phyloP scores from a whole-genome alignment of 1,140 invertebrate genomes.

The Macrocentrus cingulum region DNA sequence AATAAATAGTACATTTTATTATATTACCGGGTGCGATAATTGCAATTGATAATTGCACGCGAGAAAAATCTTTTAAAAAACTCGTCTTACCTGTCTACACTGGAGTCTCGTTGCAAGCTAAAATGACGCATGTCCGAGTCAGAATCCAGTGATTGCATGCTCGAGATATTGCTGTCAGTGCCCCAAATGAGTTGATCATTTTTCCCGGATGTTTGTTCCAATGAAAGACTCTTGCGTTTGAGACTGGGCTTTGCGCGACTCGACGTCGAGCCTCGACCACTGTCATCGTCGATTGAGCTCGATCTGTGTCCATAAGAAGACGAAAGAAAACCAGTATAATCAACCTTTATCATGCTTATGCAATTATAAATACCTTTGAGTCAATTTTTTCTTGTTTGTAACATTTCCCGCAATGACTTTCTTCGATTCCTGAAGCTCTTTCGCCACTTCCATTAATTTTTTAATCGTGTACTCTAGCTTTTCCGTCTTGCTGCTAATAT shows the following conservation, averaged over 20 bases:
- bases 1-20: constrained; percentile 37
- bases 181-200: constrained; percentile 63
- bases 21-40: background rate
- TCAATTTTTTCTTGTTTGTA: constrained; percentile 46
- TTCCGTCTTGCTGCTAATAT: constrained; percentile 48
- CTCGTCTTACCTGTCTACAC: constrained; percentile 68
- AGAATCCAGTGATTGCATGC: constrained; percentile 73
- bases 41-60: constrained; percentile 25
- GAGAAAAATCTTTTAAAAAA: constrained; percentile 19
- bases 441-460: constrained; percentile 52
- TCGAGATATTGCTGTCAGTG: constrained; percentile 78
- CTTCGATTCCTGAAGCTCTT: constrained; percentile 52
- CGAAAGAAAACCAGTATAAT: constrained; percentile 4
- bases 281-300: constrained; percentile 53
- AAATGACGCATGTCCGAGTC: constrained; percentile 57
- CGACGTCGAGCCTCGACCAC: constrained; percentile 48
- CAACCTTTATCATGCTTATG: too few species aligned
- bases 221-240: constrained; percentile 72
- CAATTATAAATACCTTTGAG: too few species aligned
- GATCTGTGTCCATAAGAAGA: constrained; percentile 40
- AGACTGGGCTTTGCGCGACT: constrained; percentile 63
- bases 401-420: constrained; percentile 44
- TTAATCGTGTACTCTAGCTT: constrained; percentile 54
- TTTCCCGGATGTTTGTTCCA: constrained; percentile 71
- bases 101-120: constrained; percentile 67